phyloP scores from a whole-genome alignment of 2,888 invertebrate species.

The Aphelenchoides bicaudatus region DNA sequence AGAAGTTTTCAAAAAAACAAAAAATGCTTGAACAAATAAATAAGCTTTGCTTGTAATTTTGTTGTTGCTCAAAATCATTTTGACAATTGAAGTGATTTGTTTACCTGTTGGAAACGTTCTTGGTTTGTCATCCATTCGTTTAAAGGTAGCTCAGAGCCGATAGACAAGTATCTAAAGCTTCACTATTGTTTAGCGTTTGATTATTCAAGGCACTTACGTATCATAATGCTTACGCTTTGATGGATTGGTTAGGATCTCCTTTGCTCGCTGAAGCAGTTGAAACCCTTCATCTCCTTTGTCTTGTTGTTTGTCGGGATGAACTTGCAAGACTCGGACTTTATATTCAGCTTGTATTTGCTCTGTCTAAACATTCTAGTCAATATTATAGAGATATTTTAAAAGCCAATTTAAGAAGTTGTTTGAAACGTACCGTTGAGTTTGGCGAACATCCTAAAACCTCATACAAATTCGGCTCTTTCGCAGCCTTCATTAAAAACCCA shows the following conservation, averaged over 20 bases:
- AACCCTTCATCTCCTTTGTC: slow-evolving; percentile 31
- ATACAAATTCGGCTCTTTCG: slow-evolving; percentile 17
- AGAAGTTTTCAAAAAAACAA: background rate
- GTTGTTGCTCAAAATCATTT: too few relatives aligned
- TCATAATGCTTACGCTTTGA: slow-evolving; percentile 34
- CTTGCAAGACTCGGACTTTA: slow-evolving; percentile 37
- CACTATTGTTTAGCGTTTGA: too few relatives aligned
- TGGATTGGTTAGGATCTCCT: slow-evolving; percentile 28
- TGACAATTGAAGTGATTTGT: too few relatives aligned
- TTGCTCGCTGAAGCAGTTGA: slow-evolving; percentile 31
- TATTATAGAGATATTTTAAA: background rate
- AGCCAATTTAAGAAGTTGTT: background rate
- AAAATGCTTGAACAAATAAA: background rate
- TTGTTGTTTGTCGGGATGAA: slow-evolving; percentile 45
- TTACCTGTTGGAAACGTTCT: slow-evolving; percentile 39
- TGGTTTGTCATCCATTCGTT: slow-evolving; percentile 39
- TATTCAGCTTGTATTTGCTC: slow-evolving; percentile 50
- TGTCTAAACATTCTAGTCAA: slow-evolving; percentile 37
- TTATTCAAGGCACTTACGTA: too few relatives aligned
- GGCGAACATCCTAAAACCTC: slow-evolving; percentile 22
- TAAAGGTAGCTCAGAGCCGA: slow-evolving; percentile 33
- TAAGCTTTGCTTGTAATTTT: background rate
- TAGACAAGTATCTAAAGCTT: slow-evolving; percentile 37
- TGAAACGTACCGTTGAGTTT: slow-evolving; percentile 22
- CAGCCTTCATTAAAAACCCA: slow-evolving; percentile 19